Evolutionary conservation across 1,140 invertebrate species (phyloP).

Genomic region (Tetramorium parvispinum): DNA sequence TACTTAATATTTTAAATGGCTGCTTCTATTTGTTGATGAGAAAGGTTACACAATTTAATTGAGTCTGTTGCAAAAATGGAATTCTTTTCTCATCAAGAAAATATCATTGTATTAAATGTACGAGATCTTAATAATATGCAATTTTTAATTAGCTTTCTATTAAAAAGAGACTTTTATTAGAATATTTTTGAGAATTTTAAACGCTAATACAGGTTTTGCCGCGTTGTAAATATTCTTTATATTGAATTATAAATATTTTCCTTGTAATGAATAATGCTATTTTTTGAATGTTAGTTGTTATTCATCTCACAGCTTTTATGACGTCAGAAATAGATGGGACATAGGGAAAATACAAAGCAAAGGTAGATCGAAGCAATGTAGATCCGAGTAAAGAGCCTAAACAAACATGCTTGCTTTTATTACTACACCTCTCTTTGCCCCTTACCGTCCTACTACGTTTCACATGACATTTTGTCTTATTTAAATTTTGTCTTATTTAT

Average conservation of each 20-base stretch:
- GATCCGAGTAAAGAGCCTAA: conserved; percentile 82
- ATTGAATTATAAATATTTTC: background rate
- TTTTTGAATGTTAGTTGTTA: conserved; percentile 1
- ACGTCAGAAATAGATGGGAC: conserved; percentile 11
- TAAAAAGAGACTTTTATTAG: background rate
- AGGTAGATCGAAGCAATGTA: conserved; percentile 67
- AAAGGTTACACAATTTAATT: background rate
- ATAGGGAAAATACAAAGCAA: conserved; percentile 53
- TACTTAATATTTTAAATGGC: conserved; percentile 4
- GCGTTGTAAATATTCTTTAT: background rate
- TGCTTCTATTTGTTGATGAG: background rate
- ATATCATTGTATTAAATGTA: background rate
- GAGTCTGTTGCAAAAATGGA: background rate
- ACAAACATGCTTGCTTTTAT: conserved; percentile 85
- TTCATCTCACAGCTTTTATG: conserved; percentile 18
- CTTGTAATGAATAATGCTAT: background rate
- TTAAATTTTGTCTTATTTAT: conserved; percentile 51
- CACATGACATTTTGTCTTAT: conserved; percentile 54
- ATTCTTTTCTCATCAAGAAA: background rate
- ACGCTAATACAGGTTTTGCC: background rate
- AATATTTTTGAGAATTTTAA: background rate
- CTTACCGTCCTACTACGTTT: conserved; percentile 65
- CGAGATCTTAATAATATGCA: background rate
- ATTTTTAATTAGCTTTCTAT: background rate
- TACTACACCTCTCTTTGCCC: conserved; percentile 80